phyloP scores from a whole-genome alignment of 2,888 invertebrate species.

The Beris chalybata region DNA sequence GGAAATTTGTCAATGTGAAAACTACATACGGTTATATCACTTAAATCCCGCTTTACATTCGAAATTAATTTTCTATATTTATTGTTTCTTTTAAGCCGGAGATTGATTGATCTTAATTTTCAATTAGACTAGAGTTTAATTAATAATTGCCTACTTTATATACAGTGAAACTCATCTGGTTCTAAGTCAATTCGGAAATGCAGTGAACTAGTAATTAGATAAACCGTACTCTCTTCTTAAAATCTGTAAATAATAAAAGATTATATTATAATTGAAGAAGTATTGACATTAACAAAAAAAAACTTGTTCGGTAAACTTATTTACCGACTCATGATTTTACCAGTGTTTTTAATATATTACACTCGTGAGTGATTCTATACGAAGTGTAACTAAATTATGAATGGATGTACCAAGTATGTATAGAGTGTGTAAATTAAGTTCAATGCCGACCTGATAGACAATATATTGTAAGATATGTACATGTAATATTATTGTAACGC shows the following conservation, averaged over 20 bases:
- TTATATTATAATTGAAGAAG: neutral
- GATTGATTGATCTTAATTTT: no score
- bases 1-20: no score
- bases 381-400: neutral
- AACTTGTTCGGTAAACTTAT: neutral
- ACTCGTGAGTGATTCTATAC: neutral
- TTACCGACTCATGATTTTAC: neutral
- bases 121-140: no score
- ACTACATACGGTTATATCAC: no score
- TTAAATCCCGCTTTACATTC: no score
- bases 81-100: no score
- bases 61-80: no score
- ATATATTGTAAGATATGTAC: constrained; percentile 37
- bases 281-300: neutral
- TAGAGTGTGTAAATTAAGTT: constrained; percentile 25
- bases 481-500: constrained; percentile 10
- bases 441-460: constrained; percentile 40
- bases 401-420: neutral
- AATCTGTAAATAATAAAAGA: neutral
- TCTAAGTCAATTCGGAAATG: constrained; percentile 50
- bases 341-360: constrained; percentile 4
- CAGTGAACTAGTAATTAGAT: constrained; percentile 53
- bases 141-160: no score
- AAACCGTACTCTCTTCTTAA: constrained; percentile 3
- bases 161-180: constrained; percentile 16